phyloP scores from a whole-genome alignment of 2,113 vertebrate species.

The Calidris pygmaea region DNA sequence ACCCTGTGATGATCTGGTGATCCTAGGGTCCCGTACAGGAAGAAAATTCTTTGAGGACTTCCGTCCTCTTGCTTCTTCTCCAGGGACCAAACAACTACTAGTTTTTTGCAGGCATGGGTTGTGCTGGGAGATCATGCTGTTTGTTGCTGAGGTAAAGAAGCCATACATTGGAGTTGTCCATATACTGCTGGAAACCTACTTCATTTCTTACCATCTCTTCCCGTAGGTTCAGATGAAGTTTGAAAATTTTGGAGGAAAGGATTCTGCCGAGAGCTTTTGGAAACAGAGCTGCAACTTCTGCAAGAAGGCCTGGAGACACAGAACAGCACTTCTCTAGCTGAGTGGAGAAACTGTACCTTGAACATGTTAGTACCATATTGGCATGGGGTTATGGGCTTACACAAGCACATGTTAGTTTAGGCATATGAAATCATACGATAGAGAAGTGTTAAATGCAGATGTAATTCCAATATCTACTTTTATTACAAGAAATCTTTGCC shows the following conservation, averaged over 20 bases:
- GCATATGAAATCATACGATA: background rate
- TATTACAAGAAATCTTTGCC: background rate
- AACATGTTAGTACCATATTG: background rate
- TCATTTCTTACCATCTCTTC: background rate
- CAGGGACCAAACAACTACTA: background rate
- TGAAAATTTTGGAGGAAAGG: background rate
- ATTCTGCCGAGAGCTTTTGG: background rate
- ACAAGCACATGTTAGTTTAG: background rate
- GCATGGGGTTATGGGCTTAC: background rate
- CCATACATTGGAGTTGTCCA: background rate
- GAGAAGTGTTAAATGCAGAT: background rate
- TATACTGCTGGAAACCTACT: background rate
- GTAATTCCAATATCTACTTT: background rate
- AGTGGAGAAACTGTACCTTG: background rate
- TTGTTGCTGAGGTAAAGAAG: background rate
- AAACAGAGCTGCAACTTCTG: background rate
- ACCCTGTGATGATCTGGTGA: background rate
- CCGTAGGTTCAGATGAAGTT: background rate
- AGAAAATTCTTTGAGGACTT: background rate
- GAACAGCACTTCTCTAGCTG: background rate
- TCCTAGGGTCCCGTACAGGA: background rate
- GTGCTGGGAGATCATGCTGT: background rate
- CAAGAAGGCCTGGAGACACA: background rate
- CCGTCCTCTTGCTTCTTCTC: background rate
- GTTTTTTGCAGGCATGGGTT: background rate